phyloP scores from a whole-genome alignment of 1,140 invertebrate genomes.

The Trypoxylus dichotomus region DNA sequence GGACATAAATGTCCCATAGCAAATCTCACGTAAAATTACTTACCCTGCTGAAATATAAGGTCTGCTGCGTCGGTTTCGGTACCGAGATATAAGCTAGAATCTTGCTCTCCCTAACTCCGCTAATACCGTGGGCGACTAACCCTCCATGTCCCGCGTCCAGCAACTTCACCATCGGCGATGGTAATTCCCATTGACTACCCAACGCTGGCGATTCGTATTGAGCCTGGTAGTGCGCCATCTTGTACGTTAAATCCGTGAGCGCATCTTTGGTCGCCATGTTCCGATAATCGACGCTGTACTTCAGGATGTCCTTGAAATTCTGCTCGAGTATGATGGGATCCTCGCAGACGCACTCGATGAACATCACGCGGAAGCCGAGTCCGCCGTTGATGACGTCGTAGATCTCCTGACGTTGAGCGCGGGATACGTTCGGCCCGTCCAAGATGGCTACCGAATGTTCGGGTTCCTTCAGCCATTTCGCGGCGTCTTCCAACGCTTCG shows the following conservation, averaged over 20 bases:
- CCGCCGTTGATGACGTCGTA: conserved; percentile 72
- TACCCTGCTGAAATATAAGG: conserved; percentile 49
- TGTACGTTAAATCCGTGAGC: conserved; percentile 77
- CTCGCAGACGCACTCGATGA: conserved; percentile 91
- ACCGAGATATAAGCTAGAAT: conserved; percentile 79
- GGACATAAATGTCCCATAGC: background rate
- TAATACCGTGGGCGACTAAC: conserved; percentile 61
- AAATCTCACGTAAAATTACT: conserved; percentile 27
- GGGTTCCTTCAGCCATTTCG: conserved; percentile 44
- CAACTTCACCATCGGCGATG: conserved; percentile 66
- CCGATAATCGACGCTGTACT: conserved; percentile 87
- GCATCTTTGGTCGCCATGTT: conserved; percentile 76
- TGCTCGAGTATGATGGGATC: conserved; percentile 78
- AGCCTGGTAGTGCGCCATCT: conserved; percentile 83
- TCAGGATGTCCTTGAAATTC: conserved; percentile 87
- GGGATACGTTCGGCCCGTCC: conserved; percentile 91
- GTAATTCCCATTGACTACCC: conserved; percentile 51
- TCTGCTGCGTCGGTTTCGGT: conserved; percentile 62
- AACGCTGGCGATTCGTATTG: conserved; percentile 77
- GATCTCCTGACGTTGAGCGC: conserved; percentile 75
- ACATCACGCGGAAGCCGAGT: conserved; percentile 84
- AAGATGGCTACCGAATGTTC: conserved; percentile 63
- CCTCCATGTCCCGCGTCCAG: conserved; percentile 70
- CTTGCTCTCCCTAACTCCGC: conserved; percentile 71
- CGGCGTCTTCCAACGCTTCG: conserved; percentile 82